Base-by-base conservation (phyloP, 2,888 invertebrate genomes). In the Hirudinaria manillensis region DNA sequence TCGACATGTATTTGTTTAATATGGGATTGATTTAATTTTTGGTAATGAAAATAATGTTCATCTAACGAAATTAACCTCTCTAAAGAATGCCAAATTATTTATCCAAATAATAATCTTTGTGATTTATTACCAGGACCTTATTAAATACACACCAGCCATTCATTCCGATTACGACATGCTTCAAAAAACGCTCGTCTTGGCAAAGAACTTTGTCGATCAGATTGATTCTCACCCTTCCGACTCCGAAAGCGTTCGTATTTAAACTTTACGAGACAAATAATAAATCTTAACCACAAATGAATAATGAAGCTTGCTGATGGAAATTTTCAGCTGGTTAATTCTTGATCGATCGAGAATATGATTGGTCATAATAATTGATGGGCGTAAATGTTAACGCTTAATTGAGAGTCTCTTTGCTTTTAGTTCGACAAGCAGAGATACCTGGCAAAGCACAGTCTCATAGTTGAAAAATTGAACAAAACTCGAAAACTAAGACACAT, bases 401-500 rank as follows among this genome's bases (percentile, higher is more conserved):
- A 45, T 16, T 45, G 16, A 45, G 10, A 45, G 45, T 10, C 13
- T 45, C 45, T 45, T 45, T 45, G 3, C 2, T 77, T 77, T 10
- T 77, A 83, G 82, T 70, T 78, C 13, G 80, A 81, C 36, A 81
- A 82, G 56, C 79, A 81, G 76, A 91, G 93, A 83, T 89, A 94
- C 84, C 89, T 96, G 82, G 93, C 95, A 36, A 94, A 94, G 86
- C 94, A 94, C 86, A 94, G 94, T 0, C 94, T 95, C 83, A 92
- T 95, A 78, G 94, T 96, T 32, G 95, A 96, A 86, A 88, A 93
- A 75, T 91, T 92, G 4, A 93, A 93, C 83, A 92, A 92, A 19
- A 77, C 79, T 3, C 89, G 95, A 76, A 95, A 96, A 86, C 86
- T 96, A 78, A 88, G 95, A 77, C 95, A 95, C 88, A 87, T 96